These are phyloP conservation scores for Steatornis caripensis DNA, from an alignment of 2,113 vertebrate species.

Conservation along the genomic window DNA sequence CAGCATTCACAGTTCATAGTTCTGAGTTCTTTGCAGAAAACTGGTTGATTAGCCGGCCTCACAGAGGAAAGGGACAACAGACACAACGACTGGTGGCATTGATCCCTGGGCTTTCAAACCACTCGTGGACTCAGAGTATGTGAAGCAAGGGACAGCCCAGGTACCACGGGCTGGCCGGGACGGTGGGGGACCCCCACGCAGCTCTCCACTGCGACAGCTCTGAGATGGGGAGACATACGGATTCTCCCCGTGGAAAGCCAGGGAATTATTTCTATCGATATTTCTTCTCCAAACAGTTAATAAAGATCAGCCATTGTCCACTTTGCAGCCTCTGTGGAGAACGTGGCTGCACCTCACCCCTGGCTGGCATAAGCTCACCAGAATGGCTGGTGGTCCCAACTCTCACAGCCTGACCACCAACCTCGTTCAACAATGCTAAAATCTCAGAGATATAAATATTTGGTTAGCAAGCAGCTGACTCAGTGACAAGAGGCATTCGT, in stretches of 20 bases:
- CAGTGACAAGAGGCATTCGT: neutral
- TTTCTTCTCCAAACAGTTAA: neutral
- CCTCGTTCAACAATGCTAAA: neutral
- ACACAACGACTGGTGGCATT: too few relatives aligned
- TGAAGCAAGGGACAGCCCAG: neutral
- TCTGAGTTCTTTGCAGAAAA: neutral
- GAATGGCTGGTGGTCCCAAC: accelerated
- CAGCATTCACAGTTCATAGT: neutral
- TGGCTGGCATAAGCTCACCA: neutral
- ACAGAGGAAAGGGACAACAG: neutral
- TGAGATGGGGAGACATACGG: neutral
- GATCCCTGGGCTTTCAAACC: neutral
- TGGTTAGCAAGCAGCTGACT: neutral
- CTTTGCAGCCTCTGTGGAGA: neutral
- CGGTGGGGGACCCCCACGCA: accelerated
- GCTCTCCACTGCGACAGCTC: neutral
- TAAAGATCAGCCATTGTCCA: neutral
- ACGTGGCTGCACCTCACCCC: accelerated
- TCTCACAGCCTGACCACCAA: neutral
- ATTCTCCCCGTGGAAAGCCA: accelerated
- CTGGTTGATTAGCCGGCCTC: neutral
- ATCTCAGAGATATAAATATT: neutral
- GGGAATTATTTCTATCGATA: neutral
- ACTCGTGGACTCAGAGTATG: accelerated
- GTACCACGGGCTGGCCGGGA: accelerated